Evolutionary conservation across 2,113 vertebrate species (phyloP).

Genomic region (Terrapene triunguis): DNA sequence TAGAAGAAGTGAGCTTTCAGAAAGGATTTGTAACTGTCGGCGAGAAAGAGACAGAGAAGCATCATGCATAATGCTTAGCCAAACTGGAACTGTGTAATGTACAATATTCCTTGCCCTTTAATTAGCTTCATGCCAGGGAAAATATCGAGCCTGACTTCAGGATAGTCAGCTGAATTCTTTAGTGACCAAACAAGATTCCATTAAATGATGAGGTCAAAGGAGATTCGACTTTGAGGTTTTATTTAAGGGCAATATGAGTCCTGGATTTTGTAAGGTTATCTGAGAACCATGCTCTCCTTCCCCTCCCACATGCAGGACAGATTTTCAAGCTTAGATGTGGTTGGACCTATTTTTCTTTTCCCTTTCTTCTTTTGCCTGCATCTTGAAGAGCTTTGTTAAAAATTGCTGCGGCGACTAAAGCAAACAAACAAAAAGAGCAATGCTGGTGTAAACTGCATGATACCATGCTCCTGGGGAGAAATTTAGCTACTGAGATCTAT

Average conservation of each 20-base stretch:
- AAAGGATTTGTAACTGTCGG: background rate
- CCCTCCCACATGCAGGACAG: accelerated
- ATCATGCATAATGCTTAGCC: background rate
- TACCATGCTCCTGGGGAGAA: background rate
- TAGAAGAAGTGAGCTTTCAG: accelerated
- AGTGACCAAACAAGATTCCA: background rate
- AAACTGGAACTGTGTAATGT: background rate
- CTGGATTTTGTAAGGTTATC: background rate
- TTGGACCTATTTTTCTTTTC: accelerated
- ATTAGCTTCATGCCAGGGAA: background rate
- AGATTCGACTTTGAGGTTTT: background rate
- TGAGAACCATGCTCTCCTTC: accelerated
- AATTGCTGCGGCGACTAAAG: background rate
- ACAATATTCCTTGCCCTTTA: background rate
- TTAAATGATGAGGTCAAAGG: slow-evolving; percentile 3
- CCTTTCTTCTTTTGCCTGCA: background rate
- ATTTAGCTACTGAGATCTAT: background rate
- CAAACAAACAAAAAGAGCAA: background rate
- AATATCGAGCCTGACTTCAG: background rate
- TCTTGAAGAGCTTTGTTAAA: background rate
- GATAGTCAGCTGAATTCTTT: background rate
- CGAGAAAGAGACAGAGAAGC: background rate
- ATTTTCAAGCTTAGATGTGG: background rate
- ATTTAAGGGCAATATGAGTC: background rate
- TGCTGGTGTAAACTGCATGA: background rate